Conservation (phyloP, 1,140 invertebrate genomes). For the Wiebesia pumilae region DNA sequence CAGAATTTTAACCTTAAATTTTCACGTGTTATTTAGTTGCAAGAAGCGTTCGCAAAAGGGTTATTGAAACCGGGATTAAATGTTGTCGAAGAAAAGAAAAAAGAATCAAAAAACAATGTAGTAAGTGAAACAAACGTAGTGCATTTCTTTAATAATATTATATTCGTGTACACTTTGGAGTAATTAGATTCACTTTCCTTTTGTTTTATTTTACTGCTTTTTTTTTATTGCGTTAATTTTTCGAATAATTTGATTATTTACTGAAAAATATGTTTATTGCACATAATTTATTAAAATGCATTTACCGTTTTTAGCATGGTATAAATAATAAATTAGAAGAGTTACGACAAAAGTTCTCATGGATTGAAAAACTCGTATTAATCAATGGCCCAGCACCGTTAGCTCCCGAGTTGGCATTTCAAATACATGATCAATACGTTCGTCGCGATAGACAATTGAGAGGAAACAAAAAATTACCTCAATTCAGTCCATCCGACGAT, state of each 20-base stretch:
- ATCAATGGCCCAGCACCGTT: conserved; percentile 84
- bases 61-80: conserved; percentile 90
- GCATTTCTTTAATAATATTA: no score
- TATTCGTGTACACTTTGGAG: no score
- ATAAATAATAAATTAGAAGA: conserved; percentile 83
- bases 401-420: conserved; percentile 86
- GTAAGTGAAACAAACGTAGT: conserved; percentile 56
- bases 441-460: conserved; percentile 80
- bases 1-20: conserved; percentile 57
- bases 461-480: conserved; percentile 81
- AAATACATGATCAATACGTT: conserved; percentile 84
- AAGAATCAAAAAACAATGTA: conserved; percentile 81
- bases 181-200: no score
- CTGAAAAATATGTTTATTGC: background rate
- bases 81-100: conserved; percentile 78
- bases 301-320: conserved; percentile 45
- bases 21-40: conserved; percentile 78
- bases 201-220: no score
- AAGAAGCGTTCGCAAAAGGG: conserved; percentile 88
- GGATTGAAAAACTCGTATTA: conserved; percentile 91
- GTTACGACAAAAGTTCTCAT: conserved; percentile 84
- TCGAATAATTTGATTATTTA: background rate
- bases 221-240: background rate
- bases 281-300: conserved; percentile 8
- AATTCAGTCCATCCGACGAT: conserved; percentile 82